These are phyloP conservation scores for Marcusenius ussheri DNA, from an alignment of 2,113 vertebrate genomes.

Conservation along the genomic window DNA sequence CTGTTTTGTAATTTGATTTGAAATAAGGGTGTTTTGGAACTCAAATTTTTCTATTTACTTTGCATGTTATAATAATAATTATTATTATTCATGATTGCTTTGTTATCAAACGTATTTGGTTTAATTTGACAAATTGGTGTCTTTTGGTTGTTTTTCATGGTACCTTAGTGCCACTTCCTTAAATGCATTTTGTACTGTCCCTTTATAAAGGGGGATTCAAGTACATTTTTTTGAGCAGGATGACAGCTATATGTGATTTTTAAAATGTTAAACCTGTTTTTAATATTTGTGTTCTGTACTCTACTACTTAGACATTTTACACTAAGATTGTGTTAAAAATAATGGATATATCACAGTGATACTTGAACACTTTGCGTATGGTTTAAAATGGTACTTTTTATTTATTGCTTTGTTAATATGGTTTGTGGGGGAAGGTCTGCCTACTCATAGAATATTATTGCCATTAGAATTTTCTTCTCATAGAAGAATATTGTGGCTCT, in stretches of 20 bases:
- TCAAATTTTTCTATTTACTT: neutral
- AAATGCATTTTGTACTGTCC: neutral
- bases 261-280: neutral
- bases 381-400: slow-evolving; percentile 16
- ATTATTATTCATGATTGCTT: neutral
- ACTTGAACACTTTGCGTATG: slow-evolving; percentile 15
- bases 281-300: neutral
- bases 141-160: neutral
- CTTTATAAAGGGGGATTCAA: neutral
- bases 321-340: slow-evolving; percentile 13
- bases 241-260: neutral
- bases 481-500: slow-evolving; percentile 41
- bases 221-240: neutral
- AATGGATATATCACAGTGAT: neutral
- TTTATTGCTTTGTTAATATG: neutral
- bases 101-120: neutral
- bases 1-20: neutral
- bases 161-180: neutral
- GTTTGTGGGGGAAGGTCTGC: neutral
- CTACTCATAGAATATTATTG: slow-evolving; percentile 8
- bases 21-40: neutral
- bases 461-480: slow-evolving; percentile 36
- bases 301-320: neutral
- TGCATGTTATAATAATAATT: neutral
- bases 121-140: neutral